Evolutionary conservation across 2,113 vertebrate species (phyloP).

Genomic region (Chloropsis hardwickii): DNA sequence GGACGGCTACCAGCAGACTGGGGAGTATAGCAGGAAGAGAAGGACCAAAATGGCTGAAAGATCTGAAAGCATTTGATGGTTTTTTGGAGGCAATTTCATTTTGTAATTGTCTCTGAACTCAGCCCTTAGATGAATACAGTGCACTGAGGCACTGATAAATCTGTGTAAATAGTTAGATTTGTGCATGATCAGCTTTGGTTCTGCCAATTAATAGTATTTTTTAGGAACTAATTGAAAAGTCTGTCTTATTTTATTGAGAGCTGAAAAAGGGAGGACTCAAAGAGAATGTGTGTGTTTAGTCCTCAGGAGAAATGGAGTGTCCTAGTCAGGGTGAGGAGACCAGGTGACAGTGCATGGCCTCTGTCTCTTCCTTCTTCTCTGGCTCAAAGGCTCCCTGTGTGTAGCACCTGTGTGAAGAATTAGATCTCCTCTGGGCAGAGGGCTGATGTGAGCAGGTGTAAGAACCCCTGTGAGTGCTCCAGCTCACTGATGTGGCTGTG

Average conservation of each 20-base stretch:
- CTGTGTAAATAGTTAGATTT: neutral
- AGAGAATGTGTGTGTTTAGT: neutral
- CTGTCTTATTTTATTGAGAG: neutral
- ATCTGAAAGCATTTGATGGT: neutral
- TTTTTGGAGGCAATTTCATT: neutral
- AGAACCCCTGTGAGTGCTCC: neutral
- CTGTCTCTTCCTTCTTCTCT: neutral
- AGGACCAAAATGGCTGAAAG: neutral
- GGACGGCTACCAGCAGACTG: rapidly evolving
- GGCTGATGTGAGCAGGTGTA: neutral
- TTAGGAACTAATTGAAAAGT: neutral
- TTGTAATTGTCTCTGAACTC: neutral
- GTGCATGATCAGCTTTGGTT: neutral
- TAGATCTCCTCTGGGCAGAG: neutral
- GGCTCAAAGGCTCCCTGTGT: neutral
- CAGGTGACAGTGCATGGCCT: neutral
- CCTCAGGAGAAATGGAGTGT: rapidly evolving
- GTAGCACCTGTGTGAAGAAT: rapidly evolving
- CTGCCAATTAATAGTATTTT: neutral
- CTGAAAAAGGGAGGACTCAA: neutral
- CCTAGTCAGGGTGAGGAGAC: neutral
- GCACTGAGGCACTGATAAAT: neutral
- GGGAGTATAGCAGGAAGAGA: neutral
- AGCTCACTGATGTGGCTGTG: rapidly evolving
- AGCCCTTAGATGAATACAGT: neutral